phyloP scores from a whole-genome alignment of 1,140 invertebrate species.

The Branchinecta lindahli region DNA sequence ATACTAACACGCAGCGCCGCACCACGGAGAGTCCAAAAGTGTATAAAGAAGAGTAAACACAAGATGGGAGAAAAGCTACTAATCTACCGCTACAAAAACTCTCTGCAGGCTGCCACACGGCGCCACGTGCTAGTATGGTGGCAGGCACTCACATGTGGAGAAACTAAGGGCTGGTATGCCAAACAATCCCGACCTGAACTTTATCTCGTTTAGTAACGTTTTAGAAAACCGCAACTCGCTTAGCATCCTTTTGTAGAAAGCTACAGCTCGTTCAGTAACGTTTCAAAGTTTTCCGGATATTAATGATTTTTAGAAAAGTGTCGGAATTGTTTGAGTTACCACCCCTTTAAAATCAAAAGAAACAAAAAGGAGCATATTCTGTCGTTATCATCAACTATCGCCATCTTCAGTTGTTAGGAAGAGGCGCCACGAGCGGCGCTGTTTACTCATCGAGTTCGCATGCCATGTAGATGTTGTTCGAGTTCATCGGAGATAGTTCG shows the following conservation, averaged over 20 bases:
- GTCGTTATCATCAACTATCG: too few relatives aligned
- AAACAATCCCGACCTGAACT: not conserved
- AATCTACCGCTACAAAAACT: not conserved
- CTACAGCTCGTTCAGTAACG: too few relatives aligned
- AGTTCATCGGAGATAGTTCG: conserved; percentile 45
- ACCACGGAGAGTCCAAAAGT: not conserved
- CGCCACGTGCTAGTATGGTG: not conserved
- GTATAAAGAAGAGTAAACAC: not conserved
- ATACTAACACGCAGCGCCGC: not conserved
- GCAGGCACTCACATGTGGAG: not conserved
- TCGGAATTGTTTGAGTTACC: too few relatives aligned
- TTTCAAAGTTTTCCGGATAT: too few relatives aligned
- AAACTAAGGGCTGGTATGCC: not conserved
- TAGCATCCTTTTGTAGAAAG: too few relatives aligned
- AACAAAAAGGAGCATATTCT: too few relatives aligned
- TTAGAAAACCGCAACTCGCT: too few relatives aligned
- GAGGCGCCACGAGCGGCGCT: too few relatives aligned
- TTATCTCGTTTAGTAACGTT: not conserved
- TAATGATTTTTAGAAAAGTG: too few relatives aligned
- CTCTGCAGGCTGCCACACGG: not conserved
- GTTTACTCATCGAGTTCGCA: conserved; percentile 46
- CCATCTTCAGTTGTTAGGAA: too few relatives aligned
- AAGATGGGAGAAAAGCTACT: not conserved
- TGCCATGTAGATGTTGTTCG: conserved; percentile 57
- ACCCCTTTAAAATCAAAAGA: too few relatives aligned